Base-by-base conservation (phyloP, 2,888 invertebrate genomes). In the Oligia fasciuncula region DNA sequence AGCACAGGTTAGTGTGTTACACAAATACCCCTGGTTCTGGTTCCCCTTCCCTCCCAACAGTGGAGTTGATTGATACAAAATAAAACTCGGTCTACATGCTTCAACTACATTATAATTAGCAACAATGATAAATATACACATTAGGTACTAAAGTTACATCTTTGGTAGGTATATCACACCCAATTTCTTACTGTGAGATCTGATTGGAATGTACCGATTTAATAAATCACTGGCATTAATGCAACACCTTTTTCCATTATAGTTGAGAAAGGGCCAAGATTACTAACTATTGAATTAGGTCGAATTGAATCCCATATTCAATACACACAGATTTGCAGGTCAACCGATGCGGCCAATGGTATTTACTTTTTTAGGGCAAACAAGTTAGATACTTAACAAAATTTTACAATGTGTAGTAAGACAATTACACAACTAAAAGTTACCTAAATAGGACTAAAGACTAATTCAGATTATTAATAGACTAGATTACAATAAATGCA, bases 41-140 rank as follows among this genome's bases (percentile, higher is more conserved):
- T 69, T 14, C 51, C 23, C 51, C 17, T 71, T 23, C 40, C 40
- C n/a, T 35, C 17, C 23, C 23, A 40, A 17, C 23, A 40, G 13
- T n/a, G 43, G n/a, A 4, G 17, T 57, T 19, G n/a, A 54, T 67
- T 13, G 6, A 35, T 70, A 46, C n/a, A 77, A 88, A 91, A 90
- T 82, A 81, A 92, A 91, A 88, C 49, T 78, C 74, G 19, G 29
- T 65, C 57, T 76, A 67, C 88, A 92, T 94, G 93, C 93, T 92
- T 93, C 88, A 91, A 91, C 92, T 94, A 94, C 92, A 90, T 91
- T 89, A 85, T 89, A 89, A 87, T 88, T 84, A 87, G 80, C 84
- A 80, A 85, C 82, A 88, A 82, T 84, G 67, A 83, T 85, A 78
- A 79, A 81, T 89, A 87, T 84, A 85, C 71, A 86, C 81, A 79